phyloP scores from a whole-genome alignment of 2,888 invertebrate species.

The Herminia tarsipennalis region DNA sequence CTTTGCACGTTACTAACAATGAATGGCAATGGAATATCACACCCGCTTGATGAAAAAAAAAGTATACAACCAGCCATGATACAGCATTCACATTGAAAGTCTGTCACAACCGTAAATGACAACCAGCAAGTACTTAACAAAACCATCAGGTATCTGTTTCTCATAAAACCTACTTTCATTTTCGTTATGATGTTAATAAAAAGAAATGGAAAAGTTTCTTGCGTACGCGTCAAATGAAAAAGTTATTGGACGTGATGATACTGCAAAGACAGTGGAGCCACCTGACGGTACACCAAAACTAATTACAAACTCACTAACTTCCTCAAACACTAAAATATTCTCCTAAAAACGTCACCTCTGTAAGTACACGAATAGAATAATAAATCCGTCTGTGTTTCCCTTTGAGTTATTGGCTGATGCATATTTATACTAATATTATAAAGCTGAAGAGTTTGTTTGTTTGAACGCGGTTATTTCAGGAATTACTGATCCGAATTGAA shows the following conservation, averaged over 20 bases:
- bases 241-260: constrained; percentile 84
- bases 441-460: constrained; percentile 10
- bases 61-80: too few species aligned
- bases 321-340: constrained; percentile 83
- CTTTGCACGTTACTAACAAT: too few species aligned
- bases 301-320: constrained; percentile 82
- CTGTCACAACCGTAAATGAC: too few species aligned
- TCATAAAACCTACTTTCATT: constrained; percentile 81
- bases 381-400: constrained; percentile 59
- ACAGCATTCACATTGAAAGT: too few species aligned
- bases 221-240: constrained; percentile 84
- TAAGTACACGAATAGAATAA: constrained; percentile 69
- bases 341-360: constrained; percentile 80
- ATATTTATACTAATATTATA: constrained; percentile 40
- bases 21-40: too few species aligned
- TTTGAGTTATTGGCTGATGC: constrained; percentile 46
- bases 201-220: constrained; percentile 82
- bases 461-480: not conserved
- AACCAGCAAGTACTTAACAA: constrained; percentile 59
- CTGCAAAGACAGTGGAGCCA: constrained; percentile 74
- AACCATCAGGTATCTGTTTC: constrained; percentile 76
- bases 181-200: constrained; percentile 84
- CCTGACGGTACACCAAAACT: constrained; percentile 78
- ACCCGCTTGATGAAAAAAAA: too few species aligned
- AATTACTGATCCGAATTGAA: not conserved